Evolutionary conservation across 2,113 vertebrate species (phyloP).

Genomic region (Eudorcas thomsonii): DNA sequence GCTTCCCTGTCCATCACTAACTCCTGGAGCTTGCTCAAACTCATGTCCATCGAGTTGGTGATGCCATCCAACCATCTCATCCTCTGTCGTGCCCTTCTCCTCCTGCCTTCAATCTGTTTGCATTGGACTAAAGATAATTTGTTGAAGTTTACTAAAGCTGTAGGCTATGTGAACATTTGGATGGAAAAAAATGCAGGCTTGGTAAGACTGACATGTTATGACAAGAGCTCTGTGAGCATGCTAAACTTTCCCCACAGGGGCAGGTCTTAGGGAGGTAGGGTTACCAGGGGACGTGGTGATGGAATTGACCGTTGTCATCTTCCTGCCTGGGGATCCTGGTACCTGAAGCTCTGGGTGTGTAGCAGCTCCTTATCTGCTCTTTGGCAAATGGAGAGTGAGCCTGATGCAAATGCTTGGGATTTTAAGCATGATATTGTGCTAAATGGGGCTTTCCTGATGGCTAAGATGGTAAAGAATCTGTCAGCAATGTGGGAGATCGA

Average conservation of each 20-base stretch:
- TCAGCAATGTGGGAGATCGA: background rate
- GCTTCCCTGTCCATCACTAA: background rate
- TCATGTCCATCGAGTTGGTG: background rate
- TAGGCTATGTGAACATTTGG: background rate
- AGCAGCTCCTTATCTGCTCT: background rate
- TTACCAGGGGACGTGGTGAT: fast-evolving
- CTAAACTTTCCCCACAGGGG: background rate
- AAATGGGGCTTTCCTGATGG: background rate
- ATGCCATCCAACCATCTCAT: background rate
- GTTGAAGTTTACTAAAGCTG: background rate
- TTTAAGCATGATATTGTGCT: background rate
- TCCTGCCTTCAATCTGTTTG: background rate
- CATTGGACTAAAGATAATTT: background rate
- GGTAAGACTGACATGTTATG: background rate
- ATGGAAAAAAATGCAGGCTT: background rate
- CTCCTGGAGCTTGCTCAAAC: background rate
- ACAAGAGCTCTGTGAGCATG: background rate
- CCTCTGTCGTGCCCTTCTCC: background rate
- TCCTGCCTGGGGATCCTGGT: background rate
- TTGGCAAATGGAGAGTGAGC: background rate
- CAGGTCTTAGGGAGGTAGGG: background rate
- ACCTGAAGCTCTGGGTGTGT: background rate
- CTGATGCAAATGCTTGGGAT: background rate
- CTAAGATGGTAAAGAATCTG: background rate
- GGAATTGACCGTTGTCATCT: background rate